Base-by-base conservation (phyloP, 2,797 vertebrate genomes). In the Xiphophorus birchmanni region DNA sequence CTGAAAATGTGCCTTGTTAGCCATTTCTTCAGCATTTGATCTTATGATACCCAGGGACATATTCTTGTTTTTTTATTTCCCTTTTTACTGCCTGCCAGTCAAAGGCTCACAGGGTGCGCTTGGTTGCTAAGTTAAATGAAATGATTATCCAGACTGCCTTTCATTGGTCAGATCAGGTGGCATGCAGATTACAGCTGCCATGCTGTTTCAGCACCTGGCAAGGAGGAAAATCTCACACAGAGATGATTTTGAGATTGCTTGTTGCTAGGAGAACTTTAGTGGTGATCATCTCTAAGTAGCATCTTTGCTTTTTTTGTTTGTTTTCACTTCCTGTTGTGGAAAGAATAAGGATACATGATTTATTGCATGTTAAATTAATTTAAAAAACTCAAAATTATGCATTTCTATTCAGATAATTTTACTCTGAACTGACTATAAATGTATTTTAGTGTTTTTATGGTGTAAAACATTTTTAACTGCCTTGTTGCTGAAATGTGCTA, bases 151-250 rank as follows among this genome's bases (percentile, higher is more conserved):
- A 71, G 80, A 85, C 90, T 81, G 84, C 75, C 0, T 80, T 82
- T 89, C 90, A 91, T 92, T 91, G 92, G 92, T 89, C 90, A 89
- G 89, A 91, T 90, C 90, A 88, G 86, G 90, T 88, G 90, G 90
- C 88, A 92, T 92, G 91, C 90, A 92, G 89, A 93, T 90, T 81
- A 90, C 76, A 88, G 83, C 77, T 73, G 78, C 21, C 74, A 44
- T 86, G 90, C 90, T 90, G 91, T 89, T 90, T 90, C 84, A 83
- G 65, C 80, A 85, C 77, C 79, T 88, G 84, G 87, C 81, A 82
- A 86, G 87, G 58, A 78, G 60, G 79, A 80, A 60, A 71, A 42
- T 40, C 75, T 79, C 90, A 90, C 60, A 81, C 87, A 52, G 65
- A 50, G 81, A 89, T 81, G 85, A 79, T 79, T 89, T 84, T 44